These are phyloP conservation scores for Platerodrilus igneus DNA, from an alignment of 2,888 invertebrate species.

Conservation along the genomic window DNA sequence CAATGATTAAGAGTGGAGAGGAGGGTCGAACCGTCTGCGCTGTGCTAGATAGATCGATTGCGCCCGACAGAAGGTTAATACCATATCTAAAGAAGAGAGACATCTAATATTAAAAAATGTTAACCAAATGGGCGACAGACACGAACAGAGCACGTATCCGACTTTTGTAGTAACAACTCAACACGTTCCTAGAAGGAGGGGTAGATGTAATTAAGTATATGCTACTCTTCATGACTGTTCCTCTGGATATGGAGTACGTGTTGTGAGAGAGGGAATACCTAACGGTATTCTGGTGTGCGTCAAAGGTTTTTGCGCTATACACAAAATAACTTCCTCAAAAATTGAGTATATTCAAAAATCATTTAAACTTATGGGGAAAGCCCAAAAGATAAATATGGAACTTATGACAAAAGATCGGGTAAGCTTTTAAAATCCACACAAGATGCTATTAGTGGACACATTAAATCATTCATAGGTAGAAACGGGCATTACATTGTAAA, in stretches of 20 bases:
- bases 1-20: too few species aligned
- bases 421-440: not conserved
- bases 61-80: too few species aligned
- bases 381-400: conserved; percentile 3
- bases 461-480: conserved; percentile 11
- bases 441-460: conserved; percentile 7
- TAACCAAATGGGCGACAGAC: not conserved
- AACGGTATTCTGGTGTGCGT: not conserved
- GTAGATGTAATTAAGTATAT: not conserved
- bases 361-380: not conserved
- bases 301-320: conserved; percentile 7
- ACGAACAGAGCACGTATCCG: conserved; percentile 7
- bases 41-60: too few species aligned
- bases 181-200: conserved; percentile 2
- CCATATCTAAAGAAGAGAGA: not conserved
- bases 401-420: not conserved
- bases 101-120: not conserved
- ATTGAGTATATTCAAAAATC: conserved; percentile 1
- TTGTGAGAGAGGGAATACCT: not conserved
- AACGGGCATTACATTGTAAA: conserved; percentile 15
- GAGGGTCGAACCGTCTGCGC: too few species aligned
- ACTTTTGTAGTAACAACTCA: not conserved
- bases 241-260: conserved; percentile 1
- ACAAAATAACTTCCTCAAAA: conserved; percentile 6
- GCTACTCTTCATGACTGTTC: not conserved